These are phyloP conservation scores for Zaprionus ornatus DNA, from an alignment of 1,140 invertebrate genomes.

Conservation along the genomic window DNA sequence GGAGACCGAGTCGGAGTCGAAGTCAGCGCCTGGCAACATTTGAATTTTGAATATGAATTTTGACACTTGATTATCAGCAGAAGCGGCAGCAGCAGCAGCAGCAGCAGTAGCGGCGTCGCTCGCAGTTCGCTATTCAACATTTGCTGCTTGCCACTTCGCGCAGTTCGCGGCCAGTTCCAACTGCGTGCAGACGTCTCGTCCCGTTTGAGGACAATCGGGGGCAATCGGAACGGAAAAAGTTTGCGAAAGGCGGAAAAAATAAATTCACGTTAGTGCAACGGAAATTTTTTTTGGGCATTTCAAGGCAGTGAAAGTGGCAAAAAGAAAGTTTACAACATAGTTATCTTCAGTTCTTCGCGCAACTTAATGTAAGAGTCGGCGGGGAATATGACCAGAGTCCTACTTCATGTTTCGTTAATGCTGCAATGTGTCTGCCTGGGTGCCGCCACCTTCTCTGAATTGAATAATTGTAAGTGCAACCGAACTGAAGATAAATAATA, in stretches of 20 bases:
- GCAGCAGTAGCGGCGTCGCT: constrained; percentile 18
- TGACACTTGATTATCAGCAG: constrained; percentile 77
- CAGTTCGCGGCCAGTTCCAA: constrained; percentile 73
- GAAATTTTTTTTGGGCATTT: constrained; percentile 62
- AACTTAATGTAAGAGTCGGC: constrained; percentile 39
- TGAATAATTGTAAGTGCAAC: constrained; percentile 66
- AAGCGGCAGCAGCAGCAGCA: background rate
- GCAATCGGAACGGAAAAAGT: constrained; percentile 30
- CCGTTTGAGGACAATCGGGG: constrained; percentile 16
- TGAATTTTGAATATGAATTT: constrained; percentile 82
- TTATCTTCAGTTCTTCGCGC: constrained; percentile 19
- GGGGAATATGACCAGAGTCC: constrained; percentile 49
- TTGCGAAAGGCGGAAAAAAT: constrained; percentile 42
- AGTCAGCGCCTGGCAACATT: constrained; percentile 58
- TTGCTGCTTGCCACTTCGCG: constrained; percentile 21
- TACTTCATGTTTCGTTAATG: constrained; percentile 39
- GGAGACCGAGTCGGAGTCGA: background rate
- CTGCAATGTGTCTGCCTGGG: constrained; percentile 43
- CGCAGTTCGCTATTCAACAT: background rate
- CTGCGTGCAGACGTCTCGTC: constrained; percentile 63
- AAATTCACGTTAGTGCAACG: constrained; percentile 53
- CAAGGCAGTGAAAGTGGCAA: constrained; percentile 66
- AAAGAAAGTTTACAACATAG: constrained; percentile 37
- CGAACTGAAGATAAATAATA: background rate
- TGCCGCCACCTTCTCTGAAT: constrained; percentile 54